Evolutionary conservation across 2,113 vertebrate species (phyloP).

Genomic region (Montifringilla adamsi): DNA sequence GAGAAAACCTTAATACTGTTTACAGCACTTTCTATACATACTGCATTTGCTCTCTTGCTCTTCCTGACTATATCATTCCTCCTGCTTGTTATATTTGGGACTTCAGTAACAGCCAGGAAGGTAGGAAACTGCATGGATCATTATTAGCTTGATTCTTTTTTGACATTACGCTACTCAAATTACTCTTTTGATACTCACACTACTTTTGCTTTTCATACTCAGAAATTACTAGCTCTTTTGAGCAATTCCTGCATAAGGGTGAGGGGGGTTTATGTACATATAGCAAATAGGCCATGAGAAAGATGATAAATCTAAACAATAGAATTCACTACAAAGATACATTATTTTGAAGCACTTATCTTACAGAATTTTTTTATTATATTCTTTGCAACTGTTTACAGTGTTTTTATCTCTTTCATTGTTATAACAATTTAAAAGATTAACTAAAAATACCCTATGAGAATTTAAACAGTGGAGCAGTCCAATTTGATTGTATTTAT

Average conservation of each 20-base stretch:
- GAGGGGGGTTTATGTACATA: accelerated
- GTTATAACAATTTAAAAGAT: not conserved
- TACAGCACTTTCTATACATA: not conserved
- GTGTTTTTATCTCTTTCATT: not conserved
- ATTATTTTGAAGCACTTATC: not conserved
- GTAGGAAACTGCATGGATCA: not conserved
- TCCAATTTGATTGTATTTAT: not conserved
- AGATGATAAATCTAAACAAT: not conserved
- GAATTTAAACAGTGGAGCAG: not conserved
- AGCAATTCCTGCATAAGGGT: not conserved
- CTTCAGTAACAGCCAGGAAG: not conserved
- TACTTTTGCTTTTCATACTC: not conserved
- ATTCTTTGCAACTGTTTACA: not conserved
- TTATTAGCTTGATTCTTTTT: not conserved
- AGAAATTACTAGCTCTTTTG: not conserved
- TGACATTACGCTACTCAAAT: not conserved
- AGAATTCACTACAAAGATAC: not conserved
- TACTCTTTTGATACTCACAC: not conserved
- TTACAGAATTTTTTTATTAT: not conserved
- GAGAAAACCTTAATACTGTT: not conserved
- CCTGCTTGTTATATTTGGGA: not conserved
- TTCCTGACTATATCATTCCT: not conserved
- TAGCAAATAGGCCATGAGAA: not conserved
- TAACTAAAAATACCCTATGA: not conserved
- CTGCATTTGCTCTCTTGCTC: not conserved